Percentiles rank a stretch among this genome's conserved stretches.
Evolutionary conservation across 2,888 invertebrate species (phyloP).

Genomic region (Xylophagus ater): DNA sequence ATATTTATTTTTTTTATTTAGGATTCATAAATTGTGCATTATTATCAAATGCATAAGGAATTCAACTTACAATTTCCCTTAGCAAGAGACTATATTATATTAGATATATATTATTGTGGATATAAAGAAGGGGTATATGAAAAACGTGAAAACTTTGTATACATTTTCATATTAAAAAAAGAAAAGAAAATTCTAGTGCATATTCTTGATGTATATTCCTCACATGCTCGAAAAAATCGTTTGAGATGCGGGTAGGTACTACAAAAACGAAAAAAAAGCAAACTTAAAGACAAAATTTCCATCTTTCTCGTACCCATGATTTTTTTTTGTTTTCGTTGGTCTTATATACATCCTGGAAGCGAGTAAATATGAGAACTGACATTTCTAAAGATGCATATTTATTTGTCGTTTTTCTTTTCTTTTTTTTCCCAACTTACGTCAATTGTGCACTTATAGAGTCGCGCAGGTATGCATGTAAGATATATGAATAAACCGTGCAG

Average conservation of each 20-base stretch:
- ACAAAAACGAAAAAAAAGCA: no score
- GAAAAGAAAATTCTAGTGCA: no score
- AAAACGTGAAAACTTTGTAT: no score
- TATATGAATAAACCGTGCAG: constrained; percentile 18
- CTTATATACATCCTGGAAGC: constrained; percentile 11
- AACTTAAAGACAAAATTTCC: constrained; percentile 18
- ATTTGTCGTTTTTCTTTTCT: constrained; percentile 16
- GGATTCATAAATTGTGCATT: no score
- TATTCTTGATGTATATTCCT: constrained; percentile 10
- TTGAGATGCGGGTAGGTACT: constrained; percentile 14
- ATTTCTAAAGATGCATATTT: constrained; percentile 19
- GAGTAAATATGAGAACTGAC: constrained; percentile 17
- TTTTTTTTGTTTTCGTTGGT: constrained; percentile 8
- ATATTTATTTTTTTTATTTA: no score
- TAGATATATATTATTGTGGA: no score
- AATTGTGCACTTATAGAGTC: constrained; percentile 19
- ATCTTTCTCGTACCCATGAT: constrained; percentile 11
- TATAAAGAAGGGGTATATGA: no score
- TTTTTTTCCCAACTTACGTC: constrained; percentile 18
- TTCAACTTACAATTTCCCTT: no score
- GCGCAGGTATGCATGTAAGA: constrained; percentile 13
- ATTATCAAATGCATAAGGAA: no score
- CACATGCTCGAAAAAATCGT: constrained; percentile 11
- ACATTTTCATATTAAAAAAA: no score
- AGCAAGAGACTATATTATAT: no score